Percentiles rank a stretch among this genome's conserved stretches.
Evolutionary conservation across 1,140 invertebrate species (phyloP).

Genomic region (Lucilia cuprina): DNA sequence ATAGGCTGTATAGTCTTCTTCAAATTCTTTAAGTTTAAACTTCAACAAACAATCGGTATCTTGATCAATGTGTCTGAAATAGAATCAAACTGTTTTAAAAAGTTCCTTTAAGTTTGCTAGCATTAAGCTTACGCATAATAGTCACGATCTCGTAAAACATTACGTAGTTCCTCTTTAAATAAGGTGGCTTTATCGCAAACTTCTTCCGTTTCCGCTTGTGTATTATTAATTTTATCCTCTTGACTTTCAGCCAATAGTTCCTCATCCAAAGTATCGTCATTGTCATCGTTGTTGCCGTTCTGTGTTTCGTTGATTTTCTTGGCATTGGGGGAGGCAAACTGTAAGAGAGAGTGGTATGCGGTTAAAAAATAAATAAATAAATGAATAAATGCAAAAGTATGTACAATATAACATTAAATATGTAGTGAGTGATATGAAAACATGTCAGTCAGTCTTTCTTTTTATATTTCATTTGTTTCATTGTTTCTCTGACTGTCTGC

Average conservation of each 20-base stretch:
- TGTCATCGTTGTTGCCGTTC: conserved; percentile 41
- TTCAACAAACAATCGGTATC: conserved; percentile 71
- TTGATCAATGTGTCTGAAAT: conserved; percentile 68
- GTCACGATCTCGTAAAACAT: conserved; percentile 84
- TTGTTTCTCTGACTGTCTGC: too few relatives aligned
- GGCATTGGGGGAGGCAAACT: conserved; percentile 55
- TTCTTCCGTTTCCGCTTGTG: conserved; percentile 35
- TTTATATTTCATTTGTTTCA: neutral
- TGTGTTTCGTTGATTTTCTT: conserved; percentile 55
- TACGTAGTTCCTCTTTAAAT: conserved; percentile 76
- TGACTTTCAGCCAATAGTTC: conserved; percentile 47
- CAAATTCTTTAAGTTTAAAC: conserved; percentile 71
- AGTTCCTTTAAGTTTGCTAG: neutral
- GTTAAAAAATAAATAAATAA: neutral
- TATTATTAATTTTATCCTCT: conserved; percentile 38
- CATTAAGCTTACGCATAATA: conserved; percentile 71
- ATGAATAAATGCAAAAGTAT: neutral
- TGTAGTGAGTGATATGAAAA: neutral
- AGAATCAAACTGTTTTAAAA: neutral
- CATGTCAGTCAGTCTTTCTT: neutral
- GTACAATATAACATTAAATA: neutral
- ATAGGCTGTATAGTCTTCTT: conserved; percentile 71
- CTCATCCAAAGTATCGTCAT: conserved; percentile 49
- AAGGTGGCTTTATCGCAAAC: conserved; percentile 69
- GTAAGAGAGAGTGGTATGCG: neutral